phyloP scores from a whole-genome alignment of 2,113 vertebrate genomes.

The Colinus virginianus region DNA sequence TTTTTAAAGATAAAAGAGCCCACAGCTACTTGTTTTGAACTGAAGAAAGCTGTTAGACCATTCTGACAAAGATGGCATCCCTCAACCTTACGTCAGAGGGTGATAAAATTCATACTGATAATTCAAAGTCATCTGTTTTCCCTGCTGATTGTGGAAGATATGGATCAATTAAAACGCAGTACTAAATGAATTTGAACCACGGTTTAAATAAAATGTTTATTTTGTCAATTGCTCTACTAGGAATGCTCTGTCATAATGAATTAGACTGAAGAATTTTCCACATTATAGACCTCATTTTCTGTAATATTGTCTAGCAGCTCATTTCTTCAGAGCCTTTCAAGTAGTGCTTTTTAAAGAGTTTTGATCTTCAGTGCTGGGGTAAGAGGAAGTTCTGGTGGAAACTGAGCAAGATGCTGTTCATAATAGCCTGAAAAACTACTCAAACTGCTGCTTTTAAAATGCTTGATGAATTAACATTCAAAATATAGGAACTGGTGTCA shows the following conservation, averaged over 20 bases:
- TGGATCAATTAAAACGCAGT: neutral
- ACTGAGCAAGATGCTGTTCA: neutral
- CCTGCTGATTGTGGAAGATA: neutral
- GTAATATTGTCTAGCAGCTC: neutral
- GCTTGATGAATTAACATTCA: neutral
- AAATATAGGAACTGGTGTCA: neutral
- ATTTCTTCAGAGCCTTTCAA: neutral
- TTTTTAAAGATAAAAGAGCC: neutral
- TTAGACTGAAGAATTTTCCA: neutral
- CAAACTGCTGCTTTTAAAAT: neutral
- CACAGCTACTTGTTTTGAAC: neutral
- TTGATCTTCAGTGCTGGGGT: neutral
- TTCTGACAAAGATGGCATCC: neutral
- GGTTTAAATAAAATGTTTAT: neutral
- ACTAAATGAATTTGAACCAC: neutral
- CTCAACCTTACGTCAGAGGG: neutral
- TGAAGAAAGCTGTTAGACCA: neutral
- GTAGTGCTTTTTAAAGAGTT: neutral
- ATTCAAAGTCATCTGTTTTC: neutral
- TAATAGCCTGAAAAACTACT: neutral
- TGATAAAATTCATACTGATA: neutral
- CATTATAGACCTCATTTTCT: neutral
- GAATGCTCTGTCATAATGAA: neutral
- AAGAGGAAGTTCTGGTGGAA: neutral
- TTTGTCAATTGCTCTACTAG: neutral